Percentiles rank a stretch among this genome's conserved stretches.
Evolutionary conservation across 2,888 invertebrate genomes (phyloP).

Genomic region (Tipula confusa): DNA sequence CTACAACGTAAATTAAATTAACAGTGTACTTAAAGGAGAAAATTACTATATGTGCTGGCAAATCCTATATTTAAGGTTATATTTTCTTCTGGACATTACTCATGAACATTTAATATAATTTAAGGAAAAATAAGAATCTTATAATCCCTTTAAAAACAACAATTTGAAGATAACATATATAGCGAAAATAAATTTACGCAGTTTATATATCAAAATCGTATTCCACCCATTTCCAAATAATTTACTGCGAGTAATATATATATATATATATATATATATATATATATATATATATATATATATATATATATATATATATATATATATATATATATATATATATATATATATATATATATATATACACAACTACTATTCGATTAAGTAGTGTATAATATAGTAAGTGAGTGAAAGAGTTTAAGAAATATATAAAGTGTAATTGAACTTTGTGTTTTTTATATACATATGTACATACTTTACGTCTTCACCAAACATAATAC

Average conservation of each 20-base stretch:
- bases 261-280: background rate
- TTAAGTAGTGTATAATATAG: background rate
- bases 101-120: background rate
- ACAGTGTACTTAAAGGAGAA: background rate
- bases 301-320: background rate
- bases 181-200: background rate
- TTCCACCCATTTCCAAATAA: background rate
- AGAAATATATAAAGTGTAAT: conserved; percentile 6
- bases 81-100: background rate
- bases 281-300: background rate
- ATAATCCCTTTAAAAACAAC: background rate
- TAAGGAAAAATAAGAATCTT: too few species aligned
- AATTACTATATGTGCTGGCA: background rate
- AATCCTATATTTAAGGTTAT: background rate
- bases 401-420: background rate
- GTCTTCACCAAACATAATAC: background rate
- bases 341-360: background rate
- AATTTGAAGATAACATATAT: background rate
- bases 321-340: background rate
- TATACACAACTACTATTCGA: background rate
- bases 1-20: background rate
- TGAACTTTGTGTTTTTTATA: background rate
- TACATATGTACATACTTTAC: background rate
- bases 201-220: background rate
- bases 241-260: background rate